Conservation (phyloP, 2,113 vertebrate species). For the Thymallus thymallus region DNA sequence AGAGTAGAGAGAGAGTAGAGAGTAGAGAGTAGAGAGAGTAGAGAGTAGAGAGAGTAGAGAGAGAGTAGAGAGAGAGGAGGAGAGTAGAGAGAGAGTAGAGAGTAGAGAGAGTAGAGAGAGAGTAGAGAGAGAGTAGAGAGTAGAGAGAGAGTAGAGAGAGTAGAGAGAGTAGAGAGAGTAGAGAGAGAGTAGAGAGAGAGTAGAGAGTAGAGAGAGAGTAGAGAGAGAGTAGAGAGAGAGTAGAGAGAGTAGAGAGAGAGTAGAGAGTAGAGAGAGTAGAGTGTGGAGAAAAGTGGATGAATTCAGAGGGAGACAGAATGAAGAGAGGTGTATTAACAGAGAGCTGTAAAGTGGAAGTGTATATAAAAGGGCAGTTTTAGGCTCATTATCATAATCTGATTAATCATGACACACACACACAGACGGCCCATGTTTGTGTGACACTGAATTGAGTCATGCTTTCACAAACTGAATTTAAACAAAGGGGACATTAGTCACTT, state of each 20-base stretch:
- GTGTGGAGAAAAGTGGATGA: no score
- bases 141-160: not conserved
- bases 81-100: constrained; percentile 4
- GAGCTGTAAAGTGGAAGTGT: not conserved
- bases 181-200: no score
- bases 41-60: not conserved
- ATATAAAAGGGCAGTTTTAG: constrained; percentile 22
- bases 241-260: constrained; percentile 25
- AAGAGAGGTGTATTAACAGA: not conserved
- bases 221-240: not conserved
- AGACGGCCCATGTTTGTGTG: not conserved
- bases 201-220: constrained; percentile 1
- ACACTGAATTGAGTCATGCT: not conserved
- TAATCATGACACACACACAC: constrained; percentile 8
- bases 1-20: constrained; percentile 5
- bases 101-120: not conserved
- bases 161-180: not conserved
- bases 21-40: constrained; percentile 1
- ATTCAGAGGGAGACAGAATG: not conserved
- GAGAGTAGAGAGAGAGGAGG: no score
- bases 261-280: not conserved
- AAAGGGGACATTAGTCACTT: not conserved
- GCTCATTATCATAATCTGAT: constrained; percentile 41
- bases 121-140: constrained; percentile 13
- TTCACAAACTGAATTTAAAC: not conserved